phyloP scores from a whole-genome alignment of 2,888 invertebrate species.

The Lasioglossum figueresi region DNA sequence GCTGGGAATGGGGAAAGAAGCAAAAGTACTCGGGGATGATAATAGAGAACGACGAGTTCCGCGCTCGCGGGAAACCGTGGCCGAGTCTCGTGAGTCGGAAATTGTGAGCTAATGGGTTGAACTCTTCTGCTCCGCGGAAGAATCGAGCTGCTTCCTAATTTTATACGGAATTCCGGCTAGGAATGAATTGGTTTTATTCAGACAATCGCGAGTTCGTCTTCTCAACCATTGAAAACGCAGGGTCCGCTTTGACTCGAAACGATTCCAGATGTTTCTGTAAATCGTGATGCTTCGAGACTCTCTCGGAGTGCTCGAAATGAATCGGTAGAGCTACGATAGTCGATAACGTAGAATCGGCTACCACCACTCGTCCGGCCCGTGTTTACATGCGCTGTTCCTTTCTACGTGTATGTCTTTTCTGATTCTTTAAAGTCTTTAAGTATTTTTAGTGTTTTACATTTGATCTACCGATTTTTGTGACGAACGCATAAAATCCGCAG shows the following conservation, averaged over 20 bases:
- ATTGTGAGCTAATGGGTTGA: constrained; percentile 4
- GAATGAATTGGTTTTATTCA: not conserved
- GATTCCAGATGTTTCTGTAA: not conserved
- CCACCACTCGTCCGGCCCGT: too few relatives aligned
- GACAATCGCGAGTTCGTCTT: not conserved
- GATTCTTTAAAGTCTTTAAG: too few relatives aligned
- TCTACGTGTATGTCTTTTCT: too few relatives aligned
- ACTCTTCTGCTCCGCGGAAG: not conserved
- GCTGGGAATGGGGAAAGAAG: not conserved
- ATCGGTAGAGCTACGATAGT: too few relatives aligned
- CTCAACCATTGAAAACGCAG: not conserved
- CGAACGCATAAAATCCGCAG: too few relatives aligned
- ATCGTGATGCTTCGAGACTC: too few relatives aligned
- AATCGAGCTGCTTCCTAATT: not conserved
- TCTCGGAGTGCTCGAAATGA: too few relatives aligned
- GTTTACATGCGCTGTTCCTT: too few relatives aligned
- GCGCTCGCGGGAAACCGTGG: not conserved
- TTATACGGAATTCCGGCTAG: not conserved
- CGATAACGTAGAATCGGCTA: too few relatives aligned
- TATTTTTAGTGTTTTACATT: too few relatives aligned
- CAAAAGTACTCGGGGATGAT: constrained; percentile 28
- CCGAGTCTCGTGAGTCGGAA: constrained; percentile 10
- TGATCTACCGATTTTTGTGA: too few relatives aligned
- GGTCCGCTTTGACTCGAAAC: not conserved
- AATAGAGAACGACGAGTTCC: constrained; percentile 29